Evolutionary conservation across 92 coral and sea anemone species (phyloP).

Genomic region (Palythoa grandis): DNA sequence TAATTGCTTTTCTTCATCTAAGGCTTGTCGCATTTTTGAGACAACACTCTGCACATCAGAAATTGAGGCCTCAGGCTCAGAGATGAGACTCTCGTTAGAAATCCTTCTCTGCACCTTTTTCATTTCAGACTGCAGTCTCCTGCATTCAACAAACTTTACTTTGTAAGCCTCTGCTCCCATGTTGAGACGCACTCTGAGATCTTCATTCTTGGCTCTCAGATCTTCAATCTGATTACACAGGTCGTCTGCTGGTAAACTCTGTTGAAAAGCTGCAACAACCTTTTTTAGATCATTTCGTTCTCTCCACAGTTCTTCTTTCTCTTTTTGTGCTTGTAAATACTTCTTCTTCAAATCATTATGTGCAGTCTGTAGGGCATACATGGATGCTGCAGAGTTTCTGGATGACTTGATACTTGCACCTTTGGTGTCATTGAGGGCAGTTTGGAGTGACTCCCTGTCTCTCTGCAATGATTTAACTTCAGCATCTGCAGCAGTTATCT

Average conservation of each 20-base stretch:
- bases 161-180: constrained; percentile 99
- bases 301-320: constrained; percentile 86
- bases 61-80: constrained; percentile 38
- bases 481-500: constrained; percentile 71
- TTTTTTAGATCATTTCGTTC: constrained; percentile 90
- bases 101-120: constrained; percentile 65
- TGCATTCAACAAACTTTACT: constrained; percentile 92
- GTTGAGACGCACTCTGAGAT: constrained; percentile 88
- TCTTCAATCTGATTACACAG: constrained; percentile 89
- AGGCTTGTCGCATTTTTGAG: constrained; percentile 68
- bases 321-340: constrained; percentile 77
- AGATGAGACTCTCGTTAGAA: constrained; percentile 52
- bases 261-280: constrained; percentile 77
- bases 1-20: constrained; percentile 68
- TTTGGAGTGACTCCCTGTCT: constrained; percentile 75
- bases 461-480: constrained; percentile 66
- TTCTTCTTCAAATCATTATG: constrained; percentile 91
- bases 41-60: constrained; percentile 53
- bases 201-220: constrained; percentile 89
- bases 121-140: constrained; percentile 71
- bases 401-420: constrained; percentile 64
- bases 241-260: constrained; percentile 76
- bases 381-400: constrained; percentile 86
- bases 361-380: constrained; percentile 96
- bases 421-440: constrained; percentile 61